A percentile compares a stretch with the other conserved stretches of the same genome.
phyloP scores from a whole-genome alignment of 92 coral and sea anemone genomes.

The Isaurus tuberculatus region DNA sequence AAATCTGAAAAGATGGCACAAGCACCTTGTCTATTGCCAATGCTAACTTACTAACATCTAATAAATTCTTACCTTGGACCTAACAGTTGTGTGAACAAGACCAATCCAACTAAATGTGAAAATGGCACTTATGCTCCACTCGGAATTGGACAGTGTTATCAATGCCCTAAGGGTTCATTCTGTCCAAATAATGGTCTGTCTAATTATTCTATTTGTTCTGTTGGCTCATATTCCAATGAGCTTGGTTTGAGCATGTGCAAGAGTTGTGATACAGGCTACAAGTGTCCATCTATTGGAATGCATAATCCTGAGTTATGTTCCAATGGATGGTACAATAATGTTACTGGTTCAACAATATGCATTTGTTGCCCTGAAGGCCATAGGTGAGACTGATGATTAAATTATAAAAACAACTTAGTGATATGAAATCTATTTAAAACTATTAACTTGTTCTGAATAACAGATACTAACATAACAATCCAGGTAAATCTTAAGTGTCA shows the following conservation, averaged over 20 bases:
- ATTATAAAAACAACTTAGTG: too few relatives aligned
- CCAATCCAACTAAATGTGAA: slow-evolving; percentile 59
- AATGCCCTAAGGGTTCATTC: slow-evolving; percentile 68
- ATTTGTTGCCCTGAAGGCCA: slow-evolving; percentile 1
- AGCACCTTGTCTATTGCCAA: slow-evolving; percentile 52
- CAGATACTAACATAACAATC: too few relatives aligned
- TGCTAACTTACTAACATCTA: slow-evolving; percentile 72
- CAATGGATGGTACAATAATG: slow-evolving; percentile 51
- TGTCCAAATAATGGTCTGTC: slow-evolving; percentile 65
- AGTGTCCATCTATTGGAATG: slow-evolving; percentile 73
- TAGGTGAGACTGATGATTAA: background rate
- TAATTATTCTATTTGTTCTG: slow-evolving; percentile 56
- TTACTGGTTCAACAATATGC: slow-evolving; percentile 9
- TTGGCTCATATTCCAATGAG: slow-evolving; percentile 66
- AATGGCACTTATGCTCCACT: slow-evolving; percentile 72
- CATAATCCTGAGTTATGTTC: slow-evolving; percentile 71
- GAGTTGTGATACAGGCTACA: slow-evolving; percentile 76
- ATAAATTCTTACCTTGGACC: slow-evolving; percentile 40
- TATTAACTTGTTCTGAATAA: too few relatives aligned
- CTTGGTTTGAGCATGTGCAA: slow-evolving; percentile 64
- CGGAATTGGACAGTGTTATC: slow-evolving; percentile 50
- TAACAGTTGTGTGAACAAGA: slow-evolving; percentile 67
- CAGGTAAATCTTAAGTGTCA: too few relatives aligned
- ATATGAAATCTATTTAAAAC: too few relatives aligned
- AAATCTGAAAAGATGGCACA: too few relatives aligned